Evolutionary conservation across 2,797 vertebrate genomes (phyloP).

Genomic region (Helarctos malayanus): DNA sequence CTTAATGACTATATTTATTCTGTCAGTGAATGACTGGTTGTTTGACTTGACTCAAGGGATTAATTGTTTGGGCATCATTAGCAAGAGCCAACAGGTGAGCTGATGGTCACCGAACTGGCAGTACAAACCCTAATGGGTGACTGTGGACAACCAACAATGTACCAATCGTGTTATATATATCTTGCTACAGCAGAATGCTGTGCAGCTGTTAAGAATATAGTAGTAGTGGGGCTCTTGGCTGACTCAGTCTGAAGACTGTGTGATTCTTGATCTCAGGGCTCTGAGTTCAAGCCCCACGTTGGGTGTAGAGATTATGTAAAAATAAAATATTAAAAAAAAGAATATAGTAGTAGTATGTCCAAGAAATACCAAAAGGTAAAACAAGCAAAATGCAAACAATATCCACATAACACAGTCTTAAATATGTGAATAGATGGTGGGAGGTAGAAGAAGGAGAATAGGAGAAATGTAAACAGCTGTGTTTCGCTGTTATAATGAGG

Average conservation of each 20-base stretch:
- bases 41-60: not conserved
- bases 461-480: not conserved
- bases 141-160: not conserved
- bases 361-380: conserved; percentile 26
- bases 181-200: not conserved
- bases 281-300: not conserved
- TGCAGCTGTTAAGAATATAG: not conserved
- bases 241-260: not conserved
- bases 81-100: not conserved
- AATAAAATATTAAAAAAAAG: not conserved
- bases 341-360: not conserved
- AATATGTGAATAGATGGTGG: not conserved
- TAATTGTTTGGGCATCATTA: conserved; percentile 21
- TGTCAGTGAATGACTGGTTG: conserved; percentile 1
- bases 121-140: not conserved
- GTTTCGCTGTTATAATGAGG: not conserved
- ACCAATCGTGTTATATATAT: not conserved
- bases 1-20: not conserved
- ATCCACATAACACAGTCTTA: not conserved
- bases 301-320: not conserved
- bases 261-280: not conserved
- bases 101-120: not conserved
- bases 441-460: not conserved
- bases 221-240: not conserved
- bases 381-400: conserved; percentile 40